Base-by-base conservation (phyloP, 2,888 invertebrate genomes). In the Amaurobius ferox region DNA sequence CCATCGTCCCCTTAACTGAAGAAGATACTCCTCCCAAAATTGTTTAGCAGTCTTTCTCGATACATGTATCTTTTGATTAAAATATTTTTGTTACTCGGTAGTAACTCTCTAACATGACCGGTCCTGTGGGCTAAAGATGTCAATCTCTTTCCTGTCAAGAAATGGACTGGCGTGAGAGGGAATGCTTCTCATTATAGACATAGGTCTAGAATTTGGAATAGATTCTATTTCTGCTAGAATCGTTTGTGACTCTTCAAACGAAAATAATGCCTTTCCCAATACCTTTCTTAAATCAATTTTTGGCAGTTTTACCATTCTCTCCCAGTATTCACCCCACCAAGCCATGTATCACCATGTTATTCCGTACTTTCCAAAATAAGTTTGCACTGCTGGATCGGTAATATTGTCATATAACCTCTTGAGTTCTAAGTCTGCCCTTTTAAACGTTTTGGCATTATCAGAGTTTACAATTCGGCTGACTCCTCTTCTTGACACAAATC, bases 301-400 rank as follows among this genome's bases (percentile, higher is more conserved):
- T n/a, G 32, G 29, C 9, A 72, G 29, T n/a, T 32, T 29, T 32
- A 72, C 30, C n/a, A 72, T 48, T 55, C 72, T 48, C 35, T 72
- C 72, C 55, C 29, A 72, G 32, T 55, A 55, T n/a, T 30, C 72
- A 16, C 55, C 72, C 48, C n/a, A 72, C 72, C 55, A 72, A 3
- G 72, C 48, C 7, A 72, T 72, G 55, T 55, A 72, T 30, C 55
- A 19, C 67, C 16, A 67, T n/a, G 6, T 67, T 3, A 67, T 67
- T 13, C 67, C 19, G 16, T 67, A 30, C 5, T 32, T 32, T n/a
- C 35, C 3, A 67, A 30, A 67, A 35, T 67, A 11, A 35, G 11
- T 35, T 67, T 30, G 32, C 6, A 67, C 32, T 35, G 7, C 67
- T 23, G 61, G 26, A 3, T 61, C 26, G 26, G 2, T 61, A 13